These are phyloP conservation scores for Ophion ellenae DNA, from an alignment of 2,888 invertebrate species.

Conservation along the genomic window DNA sequence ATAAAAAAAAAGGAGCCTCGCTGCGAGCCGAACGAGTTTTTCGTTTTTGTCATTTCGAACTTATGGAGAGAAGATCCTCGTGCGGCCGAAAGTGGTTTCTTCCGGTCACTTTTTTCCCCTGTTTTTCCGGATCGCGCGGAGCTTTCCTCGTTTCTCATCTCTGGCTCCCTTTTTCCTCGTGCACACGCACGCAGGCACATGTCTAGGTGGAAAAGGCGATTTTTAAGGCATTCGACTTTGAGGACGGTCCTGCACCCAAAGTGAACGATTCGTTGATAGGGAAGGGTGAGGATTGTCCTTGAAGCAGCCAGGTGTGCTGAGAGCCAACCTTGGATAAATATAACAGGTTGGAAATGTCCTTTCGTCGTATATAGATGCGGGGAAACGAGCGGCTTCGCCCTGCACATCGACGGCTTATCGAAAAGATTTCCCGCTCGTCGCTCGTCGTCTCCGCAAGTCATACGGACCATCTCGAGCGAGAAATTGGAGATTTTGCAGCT, in stretches of 20 bases:
- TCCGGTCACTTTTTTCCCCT: conserved; percentile 68
- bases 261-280: not conserved
- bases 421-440: conserved; percentile 53
- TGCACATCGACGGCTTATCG: conserved; percentile 65
- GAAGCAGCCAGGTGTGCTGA: not conserved
- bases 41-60: conserved; percentile 56
- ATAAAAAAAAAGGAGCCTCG: conserved; percentile 34
- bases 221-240: not conserved
- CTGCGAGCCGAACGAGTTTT: conserved; percentile 53
- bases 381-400: conserved; percentile 7
- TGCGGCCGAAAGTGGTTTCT: conserved; percentile 67
- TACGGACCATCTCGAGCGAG: conserved; percentile 67
- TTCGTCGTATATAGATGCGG: conserved; percentile 4
- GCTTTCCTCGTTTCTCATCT: conserved; percentile 37
- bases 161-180: conserved; percentile 10
- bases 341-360: not conserved
- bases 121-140: conserved; percentile 46
- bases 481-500: conserved; percentile 66
- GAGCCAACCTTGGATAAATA: not conserved
- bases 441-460: conserved; percentile 60
- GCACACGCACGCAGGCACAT: not conserved
- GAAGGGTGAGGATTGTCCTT: not conserved
- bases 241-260: not conserved
- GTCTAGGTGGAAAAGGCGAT: not conserved
- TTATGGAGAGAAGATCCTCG: conserved; percentile 48